Evolutionary conservation across 2,888 invertebrate genomes (phyloP), one percentile per base, ranked within the genome.

Genomic region (Xylocampa areola): DNA sequence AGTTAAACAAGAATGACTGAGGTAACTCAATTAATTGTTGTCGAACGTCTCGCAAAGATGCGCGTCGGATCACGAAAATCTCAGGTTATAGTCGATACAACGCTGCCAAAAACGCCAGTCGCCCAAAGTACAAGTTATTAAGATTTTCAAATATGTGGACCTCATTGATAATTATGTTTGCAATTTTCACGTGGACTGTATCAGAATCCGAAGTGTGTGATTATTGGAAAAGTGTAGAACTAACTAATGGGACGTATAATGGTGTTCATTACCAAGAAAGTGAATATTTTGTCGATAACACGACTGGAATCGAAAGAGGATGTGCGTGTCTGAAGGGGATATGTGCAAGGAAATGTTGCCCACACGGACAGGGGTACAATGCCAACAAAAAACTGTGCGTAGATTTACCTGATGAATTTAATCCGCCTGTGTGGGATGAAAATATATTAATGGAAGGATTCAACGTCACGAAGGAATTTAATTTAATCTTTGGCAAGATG

Each of bases 331-430:
- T 62, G 1, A 85, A 86, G 23, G 70, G 79, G 21, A 66, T 32
- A 1, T 91, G 90, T 51, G 35, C 86, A 0, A 57, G 77, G 0
- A 92, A 92, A 54, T 92, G 92, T 25, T 92, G 92, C 44, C 87
- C 86, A 0, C 58, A 74, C 0, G 90, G 91, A 0, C 65, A 61
- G 6, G 85, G 68, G 0, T 86, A 84, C 40, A 32, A 55, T 5
- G 0, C 0, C 14, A 3, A 0, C 4, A 0, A 35, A 1, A 29
- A 6, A 0, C 1, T 75, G 73, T 49, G n/a, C n/a, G 6, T 57
- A 2, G 13, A 37, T 5, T 7, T 7, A 21, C 6, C 7, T 2
- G 1, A 6, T 0, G 13, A 11, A 10, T 57, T 90, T n/a, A 66
- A 84, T 6, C 84, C 85, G 0, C 80, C 83, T 0, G 70, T 91